A percentile compares a stretch with the other conserved stretches of the same genome.
These are phyloP conservation scores for Darevskia mixta DNA, from an alignment of 2,797 vertebrate species.

Conservation along the genomic window DNA sequence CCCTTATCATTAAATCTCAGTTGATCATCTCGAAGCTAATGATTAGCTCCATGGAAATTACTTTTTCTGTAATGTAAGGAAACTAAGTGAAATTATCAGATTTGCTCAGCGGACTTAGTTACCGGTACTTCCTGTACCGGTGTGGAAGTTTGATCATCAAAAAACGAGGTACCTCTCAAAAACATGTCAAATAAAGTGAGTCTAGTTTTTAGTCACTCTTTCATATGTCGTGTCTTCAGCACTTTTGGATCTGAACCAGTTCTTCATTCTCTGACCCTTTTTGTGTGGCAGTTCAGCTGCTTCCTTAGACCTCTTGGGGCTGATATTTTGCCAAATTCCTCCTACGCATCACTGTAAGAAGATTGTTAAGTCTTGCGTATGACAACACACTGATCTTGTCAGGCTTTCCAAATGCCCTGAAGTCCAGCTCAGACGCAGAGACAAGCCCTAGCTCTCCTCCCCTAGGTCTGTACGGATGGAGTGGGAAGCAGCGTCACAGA, in stretches of 20 bases:
- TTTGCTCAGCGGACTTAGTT: conserved; percentile 20
- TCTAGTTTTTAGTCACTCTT: background rate
- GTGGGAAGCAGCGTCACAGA: background rate
- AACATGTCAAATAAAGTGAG: background rate
- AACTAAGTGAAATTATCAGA: conserved; percentile 18
- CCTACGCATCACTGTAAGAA: background rate
- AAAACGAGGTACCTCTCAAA: background rate
- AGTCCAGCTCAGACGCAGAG: background rate
- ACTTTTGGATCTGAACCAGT: background rate
- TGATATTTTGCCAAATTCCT: background rate
- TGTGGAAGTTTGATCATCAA: background rate
- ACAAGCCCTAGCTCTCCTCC: no score
- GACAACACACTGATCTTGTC: background rate
- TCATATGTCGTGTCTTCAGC: background rate
- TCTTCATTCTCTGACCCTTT: background rate
- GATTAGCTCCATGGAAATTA: background rate
- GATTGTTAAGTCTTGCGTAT: background rate
- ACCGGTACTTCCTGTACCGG: background rate
- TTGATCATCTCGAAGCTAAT: conserved; percentile 20
- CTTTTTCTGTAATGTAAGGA: conserved; percentile 2
- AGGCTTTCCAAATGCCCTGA: background rate
- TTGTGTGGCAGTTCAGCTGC: background rate
- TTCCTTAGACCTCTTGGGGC: background rate
- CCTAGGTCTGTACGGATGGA: background rate
- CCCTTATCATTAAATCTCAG: conserved; percentile 25